A percentile compares a stretch with the other conserved stretches of the same genome.
Evolutionary conservation across 2,888 invertebrate species (phyloP).

Genomic region (Parnassius orleans): DNA sequence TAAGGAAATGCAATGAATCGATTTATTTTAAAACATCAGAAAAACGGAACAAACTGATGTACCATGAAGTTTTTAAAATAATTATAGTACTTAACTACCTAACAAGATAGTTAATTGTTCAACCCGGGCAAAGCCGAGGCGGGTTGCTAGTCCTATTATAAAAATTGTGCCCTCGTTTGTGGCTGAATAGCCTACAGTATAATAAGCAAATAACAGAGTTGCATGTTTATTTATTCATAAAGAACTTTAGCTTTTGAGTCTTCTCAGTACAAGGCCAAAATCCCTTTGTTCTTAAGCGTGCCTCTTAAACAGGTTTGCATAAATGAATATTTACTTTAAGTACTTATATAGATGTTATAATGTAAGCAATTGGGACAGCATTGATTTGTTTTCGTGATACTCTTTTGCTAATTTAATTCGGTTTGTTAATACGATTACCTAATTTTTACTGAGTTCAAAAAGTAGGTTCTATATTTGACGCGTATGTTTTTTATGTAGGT

Average conservation of each 20-base stretch:
- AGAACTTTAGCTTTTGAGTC: slow-evolving; percentile 3
- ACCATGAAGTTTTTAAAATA: too few relatives aligned
- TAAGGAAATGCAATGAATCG: too few relatives aligned
- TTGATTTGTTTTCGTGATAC: background rate
- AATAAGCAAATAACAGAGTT: slow-evolving; percentile 2
- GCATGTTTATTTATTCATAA: slow-evolving; percentile 11
- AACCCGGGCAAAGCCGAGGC: too few relatives aligned
- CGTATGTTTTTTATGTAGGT: too few relatives aligned
- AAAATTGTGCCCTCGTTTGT: background rate
- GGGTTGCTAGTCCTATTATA: background rate
- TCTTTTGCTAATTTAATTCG: too few relatives aligned
- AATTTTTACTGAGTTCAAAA: too few relatives aligned
- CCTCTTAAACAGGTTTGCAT: slow-evolving; percentile 21
- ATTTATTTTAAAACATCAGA: too few relatives aligned
- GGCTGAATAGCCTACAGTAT: slow-evolving; percentile 3
- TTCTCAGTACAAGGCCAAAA: slow-evolving; percentile 18
- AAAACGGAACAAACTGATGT: too few relatives aligned
- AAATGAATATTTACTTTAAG: slow-evolving; percentile 19
- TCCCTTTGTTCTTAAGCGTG: slow-evolving; percentile 22
- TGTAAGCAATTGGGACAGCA: background rate
- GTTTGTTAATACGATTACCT: too few relatives aligned
- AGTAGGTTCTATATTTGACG: too few relatives aligned
- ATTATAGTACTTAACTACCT: too few relatives aligned
- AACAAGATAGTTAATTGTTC: too few relatives aligned
- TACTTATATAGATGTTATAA: background rate